Conservation (phyloP, 2,113 vertebrate genomes). For the Urocolius indicus region DNA sequence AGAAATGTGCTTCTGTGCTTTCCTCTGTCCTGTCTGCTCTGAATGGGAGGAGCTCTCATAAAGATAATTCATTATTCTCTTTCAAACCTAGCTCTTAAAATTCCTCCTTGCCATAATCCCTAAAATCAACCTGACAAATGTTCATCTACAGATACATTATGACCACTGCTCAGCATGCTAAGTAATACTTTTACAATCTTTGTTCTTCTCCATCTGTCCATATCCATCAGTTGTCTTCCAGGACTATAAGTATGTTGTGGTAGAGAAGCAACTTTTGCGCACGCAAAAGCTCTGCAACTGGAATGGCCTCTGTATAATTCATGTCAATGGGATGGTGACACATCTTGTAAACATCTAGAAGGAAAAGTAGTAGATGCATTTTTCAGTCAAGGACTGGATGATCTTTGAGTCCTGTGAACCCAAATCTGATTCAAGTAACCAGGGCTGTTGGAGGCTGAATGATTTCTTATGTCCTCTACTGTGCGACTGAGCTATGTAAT, state of each 20-base stretch:
- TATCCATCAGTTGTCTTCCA: not conserved
- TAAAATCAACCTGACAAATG: not conserved
- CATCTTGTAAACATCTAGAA: not conserved
- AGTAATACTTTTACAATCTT: not conserved
- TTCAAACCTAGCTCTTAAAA: not conserved
- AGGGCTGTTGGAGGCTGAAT: not conserved
- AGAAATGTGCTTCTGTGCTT: not conserved
- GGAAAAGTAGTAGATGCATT: not conserved
- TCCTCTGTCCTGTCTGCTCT: not conserved
- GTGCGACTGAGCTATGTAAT: not conserved
- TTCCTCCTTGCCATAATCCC: not conserved
- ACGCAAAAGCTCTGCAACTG: accelerated
- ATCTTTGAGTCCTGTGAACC: not conserved
- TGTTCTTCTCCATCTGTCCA: not conserved
- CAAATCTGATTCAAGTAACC: not conserved
- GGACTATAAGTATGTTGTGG: not conserved
- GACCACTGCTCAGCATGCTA: not conserved
- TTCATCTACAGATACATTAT: not conserved
- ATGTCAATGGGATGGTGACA: accelerated
- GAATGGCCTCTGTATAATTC: not conserved
- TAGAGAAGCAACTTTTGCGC: not conserved
- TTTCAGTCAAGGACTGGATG: not conserved
- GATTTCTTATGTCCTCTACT: not conserved
- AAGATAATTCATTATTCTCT: not conserved
- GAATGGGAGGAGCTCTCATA: not conserved